phyloP scores from a whole-genome alignment of 1,140 invertebrate species.

The Hypothenemus hampei region DNA sequence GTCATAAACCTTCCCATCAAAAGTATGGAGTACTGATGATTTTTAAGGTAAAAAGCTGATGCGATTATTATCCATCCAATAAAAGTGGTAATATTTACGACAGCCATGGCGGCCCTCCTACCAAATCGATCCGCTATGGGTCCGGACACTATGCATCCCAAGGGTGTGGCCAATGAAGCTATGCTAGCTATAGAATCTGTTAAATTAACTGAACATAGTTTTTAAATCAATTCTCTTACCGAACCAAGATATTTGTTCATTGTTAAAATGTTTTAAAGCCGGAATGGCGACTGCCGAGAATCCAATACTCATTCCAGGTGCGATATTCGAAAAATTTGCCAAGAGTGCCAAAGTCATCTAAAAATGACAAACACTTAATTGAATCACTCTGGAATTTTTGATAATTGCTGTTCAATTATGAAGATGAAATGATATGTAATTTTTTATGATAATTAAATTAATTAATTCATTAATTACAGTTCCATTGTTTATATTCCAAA shows the following conservation, averaged over 20 bases:
- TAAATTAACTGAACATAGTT: neutral
- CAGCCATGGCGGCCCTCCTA: conserved; percentile 50
- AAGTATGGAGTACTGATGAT: conserved; percentile 48
- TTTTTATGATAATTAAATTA: too few species aligned
- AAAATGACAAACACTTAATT: too few species aligned
- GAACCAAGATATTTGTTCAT: conserved; percentile 51
- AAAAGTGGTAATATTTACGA: conserved; percentile 51
- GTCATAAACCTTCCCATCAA: conserved; percentile 56
- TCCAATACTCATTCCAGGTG: conserved; percentile 49
- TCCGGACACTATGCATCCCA: conserved; percentile 51
- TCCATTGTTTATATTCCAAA: too few species aligned
- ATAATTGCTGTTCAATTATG: too few species aligned
- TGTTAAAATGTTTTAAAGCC: conserved; percentile 40
- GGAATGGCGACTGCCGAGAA: conserved; percentile 51
- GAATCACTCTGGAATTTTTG: too few species aligned
- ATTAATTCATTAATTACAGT: too few species aligned
- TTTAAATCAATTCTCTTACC: conserved; percentile 40
- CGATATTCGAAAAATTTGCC: conserved; percentile 48
- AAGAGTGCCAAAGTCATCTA: conserved; percentile 36
- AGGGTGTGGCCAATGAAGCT: conserved; percentile 48
- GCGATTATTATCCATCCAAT: conserved; percentile 55
- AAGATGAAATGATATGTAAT: too few species aligned
- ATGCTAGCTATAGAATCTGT: conserved; percentile 47
- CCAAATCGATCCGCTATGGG: conserved; percentile 56
- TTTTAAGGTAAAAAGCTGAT: conserved; percentile 32